These are phyloP conservation scores for Gryllus bimaculatus DNA, from an alignment of 1,140 invertebrate species.

Conservation along the genomic window DNA sequence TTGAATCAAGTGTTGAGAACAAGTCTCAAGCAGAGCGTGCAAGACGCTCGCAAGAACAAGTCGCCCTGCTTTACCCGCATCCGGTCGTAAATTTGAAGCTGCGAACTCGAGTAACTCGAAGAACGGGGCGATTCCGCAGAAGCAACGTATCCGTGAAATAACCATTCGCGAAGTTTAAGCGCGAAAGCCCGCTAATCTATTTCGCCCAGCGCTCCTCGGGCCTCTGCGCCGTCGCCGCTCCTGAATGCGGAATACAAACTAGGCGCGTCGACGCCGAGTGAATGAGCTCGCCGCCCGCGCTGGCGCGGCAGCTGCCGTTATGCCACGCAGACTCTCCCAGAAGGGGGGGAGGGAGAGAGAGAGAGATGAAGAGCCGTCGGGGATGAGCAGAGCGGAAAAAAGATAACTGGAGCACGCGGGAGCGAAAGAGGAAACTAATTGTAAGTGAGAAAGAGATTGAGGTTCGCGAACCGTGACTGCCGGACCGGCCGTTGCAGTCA, in stretches of 20 bases:
- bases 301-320: not conserved
- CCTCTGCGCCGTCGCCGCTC: not conserved
- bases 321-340: too few relatives aligned
- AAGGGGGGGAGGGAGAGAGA: not conserved
- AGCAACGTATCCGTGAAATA: not conserved
- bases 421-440: too few relatives aligned
- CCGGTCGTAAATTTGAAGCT: not conserved
- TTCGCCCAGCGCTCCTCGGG: not conserved
- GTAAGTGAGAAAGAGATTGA: too few relatives aligned
- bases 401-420: too few relatives aligned
- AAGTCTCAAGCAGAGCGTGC: too few relatives aligned
- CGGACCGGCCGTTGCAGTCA: too few relatives aligned
- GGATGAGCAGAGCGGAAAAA: too few relatives aligned
- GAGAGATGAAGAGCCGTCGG: not conserved
- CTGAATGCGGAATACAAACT: not conserved
- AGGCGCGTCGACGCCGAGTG: not conserved
- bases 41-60: not conserved
- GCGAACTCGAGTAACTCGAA: not conserved
- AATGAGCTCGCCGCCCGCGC: not conserved
- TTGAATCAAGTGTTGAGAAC: too few relatives aligned
- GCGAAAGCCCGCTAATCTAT: not conserved
- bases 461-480: too few relatives aligned
- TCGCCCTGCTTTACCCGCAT: not conserved
- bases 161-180: not conserved
- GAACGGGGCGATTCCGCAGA: not conserved